A percentile compares a stretch with the other conserved stretches of the same genome.
Conservation (phyloP, 1,140 invertebrate genomes). For the Epicauta chinensis region DNA sequence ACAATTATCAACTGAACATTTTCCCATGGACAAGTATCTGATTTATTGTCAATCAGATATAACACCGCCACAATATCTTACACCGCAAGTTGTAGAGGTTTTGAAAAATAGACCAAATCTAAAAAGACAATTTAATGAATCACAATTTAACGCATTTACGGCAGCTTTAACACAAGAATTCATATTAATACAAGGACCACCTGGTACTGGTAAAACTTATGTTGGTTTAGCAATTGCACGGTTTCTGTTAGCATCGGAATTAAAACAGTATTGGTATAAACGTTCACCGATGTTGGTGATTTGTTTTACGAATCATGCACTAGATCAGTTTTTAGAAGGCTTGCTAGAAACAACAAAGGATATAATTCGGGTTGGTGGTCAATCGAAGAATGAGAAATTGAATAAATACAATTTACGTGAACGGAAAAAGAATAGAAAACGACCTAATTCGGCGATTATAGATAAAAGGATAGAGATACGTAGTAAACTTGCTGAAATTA, state of each 20-base stretch:
- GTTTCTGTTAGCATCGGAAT: slow-evolving; percentile 53
- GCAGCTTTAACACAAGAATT: slow-evolving; percentile 57
- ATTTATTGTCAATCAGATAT: slow-evolving; percentile 39
- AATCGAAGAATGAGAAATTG: slow-evolving; percentile 55
- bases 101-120: no score
- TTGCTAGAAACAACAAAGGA: slow-evolving; percentile 49
- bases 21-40: slow-evolving; percentile 57
- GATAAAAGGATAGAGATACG: slow-evolving; percentile 1
- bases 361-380: slow-evolving; percentile 67
- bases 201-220: slow-evolving; percentile 76
- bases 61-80: slow-evolving; percentile 27
- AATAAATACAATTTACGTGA: slow-evolving; percentile 44
- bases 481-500: slow-evolving; percentile 9
- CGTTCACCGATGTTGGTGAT: slow-evolving; percentile 63
- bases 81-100: no score
- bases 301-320: slow-evolving; percentile 81
- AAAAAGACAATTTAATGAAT: slow-evolving; percentile 54
- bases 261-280: slow-evolving; percentile 35
- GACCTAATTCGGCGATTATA: neutral
- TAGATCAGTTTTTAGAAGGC: slow-evolving; percentile 84
- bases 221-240: slow-evolving; percentile 63
- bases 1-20: slow-evolving; percentile 45
- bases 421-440: slow-evolving; percentile 12
- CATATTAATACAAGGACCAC: slow-evolving; percentile 71
- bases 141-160: slow-evolving; percentile 53